A percentile compares a stretch with the other conserved stretches of the same genome.
These are phyloP conservation scores for Macquaria australasica DNA, from an alignment of 2,113 vertebrate genomes.

Conservation along the genomic window DNA sequence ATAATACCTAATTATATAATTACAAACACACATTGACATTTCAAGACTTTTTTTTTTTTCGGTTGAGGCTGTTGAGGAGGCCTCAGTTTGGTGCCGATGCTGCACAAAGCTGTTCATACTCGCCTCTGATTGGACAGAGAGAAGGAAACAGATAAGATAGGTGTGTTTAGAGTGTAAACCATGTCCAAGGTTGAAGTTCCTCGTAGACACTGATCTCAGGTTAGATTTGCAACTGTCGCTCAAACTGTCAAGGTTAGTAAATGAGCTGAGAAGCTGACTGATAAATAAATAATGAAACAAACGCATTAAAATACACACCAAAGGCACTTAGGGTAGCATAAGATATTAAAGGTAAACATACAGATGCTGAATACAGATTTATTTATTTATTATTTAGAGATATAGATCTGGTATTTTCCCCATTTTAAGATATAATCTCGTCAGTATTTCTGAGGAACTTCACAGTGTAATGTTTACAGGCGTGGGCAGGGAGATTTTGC, in stretches of 20 bases:
- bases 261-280: neutral
- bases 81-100: neutral
- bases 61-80: constrained; percentile 4
- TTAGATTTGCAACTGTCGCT: constrained; percentile 33
- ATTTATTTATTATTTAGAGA: no score
- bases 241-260: constrained; percentile 29
- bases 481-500: neutral
- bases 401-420: no score
- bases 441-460: neutral
- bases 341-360: neutral
- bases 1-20: neutral
- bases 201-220: constrained; percentile 42
- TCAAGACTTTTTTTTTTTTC: neutral
- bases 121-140: constrained; percentile 48
- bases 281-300: no score
- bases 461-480: no score
- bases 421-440: no score
- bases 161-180: constrained; percentile 70
- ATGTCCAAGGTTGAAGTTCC: constrained; percentile 53
- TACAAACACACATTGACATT: neutral
- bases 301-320: no score
- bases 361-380: neutral
- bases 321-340: no score
- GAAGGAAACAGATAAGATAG: constrained; percentile 54
- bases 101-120: constrained; percentile 22